Percentiles rank a stretch among this genome's conserved stretches.
Evolutionary conservation across 1,140 invertebrate species (phyloP).

Genomic region (Orussus abietinus): DNA sequence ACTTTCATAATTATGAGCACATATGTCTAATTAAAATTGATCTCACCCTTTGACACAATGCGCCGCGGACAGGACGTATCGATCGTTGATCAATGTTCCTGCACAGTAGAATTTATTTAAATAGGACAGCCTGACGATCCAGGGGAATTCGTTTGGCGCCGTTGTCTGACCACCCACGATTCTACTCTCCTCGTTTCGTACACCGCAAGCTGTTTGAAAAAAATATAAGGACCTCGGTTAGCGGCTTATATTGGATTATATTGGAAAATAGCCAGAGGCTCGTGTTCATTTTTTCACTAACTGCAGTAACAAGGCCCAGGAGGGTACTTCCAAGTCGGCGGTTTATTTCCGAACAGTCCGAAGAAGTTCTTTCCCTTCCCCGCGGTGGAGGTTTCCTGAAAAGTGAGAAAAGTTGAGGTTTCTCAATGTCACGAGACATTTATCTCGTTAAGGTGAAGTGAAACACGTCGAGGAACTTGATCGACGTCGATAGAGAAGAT

Average conservation of each 20-base stretch:
- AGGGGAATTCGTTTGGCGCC: slow-evolving; percentile 72
- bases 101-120: slow-evolving; percentile 84
- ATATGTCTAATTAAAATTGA: slow-evolving; percentile 8
- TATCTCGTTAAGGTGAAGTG: too few relatives aligned
- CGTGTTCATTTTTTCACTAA: slow-evolving; percentile 25
- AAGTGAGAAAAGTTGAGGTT: slow-evolving; percentile 13
- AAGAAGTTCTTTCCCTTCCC: slow-evolving; percentile 38
- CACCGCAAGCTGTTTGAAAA: slow-evolving; percentile 65
- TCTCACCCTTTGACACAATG: slow-evolving; percentile 79
- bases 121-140: slow-evolving; percentile 76
- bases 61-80: slow-evolving; percentile 77
- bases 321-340: slow-evolving; percentile 20
- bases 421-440: too few relatives aligned
- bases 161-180: slow-evolving; percentile 75
- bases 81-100: slow-evolving; percentile 75
- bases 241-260: neutral
- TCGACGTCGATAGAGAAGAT: neutral
- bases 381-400: slow-evolving; percentile 14
- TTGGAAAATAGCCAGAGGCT: neutral
- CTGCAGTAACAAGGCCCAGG: slow-evolving; percentile 40
- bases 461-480: too few relatives aligned
- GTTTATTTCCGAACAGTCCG: slow-evolving; percentile 43
- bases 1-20: too few relatives aligned
- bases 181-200: slow-evolving; percentile 70
- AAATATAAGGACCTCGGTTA: neutral